Evolutionary conservation across 2,113 vertebrate species (phyloP), one percentile per base, ranked within the genome.

Genomic region (Fregetta grallaria): DNA sequence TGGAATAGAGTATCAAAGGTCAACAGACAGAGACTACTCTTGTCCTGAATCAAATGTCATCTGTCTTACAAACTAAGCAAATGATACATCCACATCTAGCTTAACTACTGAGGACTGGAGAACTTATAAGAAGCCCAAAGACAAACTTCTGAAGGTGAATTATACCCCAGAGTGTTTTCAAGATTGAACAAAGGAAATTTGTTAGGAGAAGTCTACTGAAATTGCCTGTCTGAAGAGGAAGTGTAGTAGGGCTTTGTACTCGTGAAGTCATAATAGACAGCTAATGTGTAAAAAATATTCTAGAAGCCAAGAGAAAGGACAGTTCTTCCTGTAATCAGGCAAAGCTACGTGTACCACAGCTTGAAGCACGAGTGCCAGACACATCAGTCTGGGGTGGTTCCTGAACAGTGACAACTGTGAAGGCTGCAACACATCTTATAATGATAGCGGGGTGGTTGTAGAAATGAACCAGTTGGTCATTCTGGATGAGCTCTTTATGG

Each of bases 361-460:
- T 2, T 63, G 38, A 67, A 85, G 23, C 21, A 40, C 2, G 10
- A 49, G 22, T 36, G 23, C 14, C 21, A 66, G 2, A 40, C 34
- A 61, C 44, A 44, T 15, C n/a, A 30, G 2, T 29, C 23, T 49
- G 15, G 7, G 7, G 4, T 61, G 15, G 18, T 36, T 79, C 53
- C 67, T 58, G 67, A 74, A 49, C 9, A 36, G 15, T 18, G 23
- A 47, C 8, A 71, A 7, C 8, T 27, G 9, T 26, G 6, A 91
- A 87, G 34, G 7, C 19, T 75, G 44, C 1, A 1, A 52, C 21
- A 38, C 2, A 12, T 47, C 80, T 71, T 53, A 4, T 47, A 40
- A 27, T 0, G 2, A 23, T 3, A 63, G 7, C 21, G 29, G 4
- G 5, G 3, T 55, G 4, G 11, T 11, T 83, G 49, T 44, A 75